These are phyloP conservation scores for Drosophila takahashii DNA, from an alignment of 1,140 invertebrate species.

Conservation along the genomic window DNA sequence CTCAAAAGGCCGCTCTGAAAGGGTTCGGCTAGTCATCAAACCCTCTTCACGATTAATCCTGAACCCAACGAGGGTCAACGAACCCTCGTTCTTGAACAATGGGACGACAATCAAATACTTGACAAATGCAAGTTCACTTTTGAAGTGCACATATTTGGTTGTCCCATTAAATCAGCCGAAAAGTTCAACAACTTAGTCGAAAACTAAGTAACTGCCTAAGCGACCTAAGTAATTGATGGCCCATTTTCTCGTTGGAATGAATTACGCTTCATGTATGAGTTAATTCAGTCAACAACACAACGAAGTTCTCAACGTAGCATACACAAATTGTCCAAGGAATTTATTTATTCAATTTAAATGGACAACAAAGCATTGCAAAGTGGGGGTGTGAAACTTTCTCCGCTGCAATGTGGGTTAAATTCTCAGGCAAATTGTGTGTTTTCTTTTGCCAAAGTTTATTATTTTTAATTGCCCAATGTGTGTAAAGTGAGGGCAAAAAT, in stretches of 20 bases:
- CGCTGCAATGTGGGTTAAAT: conserved; percentile 1
- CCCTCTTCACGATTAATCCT: not conserved
- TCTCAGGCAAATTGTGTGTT: not conserved
- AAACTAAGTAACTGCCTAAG: conserved; percentile 3
- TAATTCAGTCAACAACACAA: conserved; percentile 10
- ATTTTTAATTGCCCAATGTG: conserved; percentile 2
- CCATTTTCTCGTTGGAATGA: conserved; percentile 19
- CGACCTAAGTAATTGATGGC: conserved; percentile 11
- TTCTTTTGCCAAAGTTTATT: conserved; percentile 1
- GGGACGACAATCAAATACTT: not conserved
- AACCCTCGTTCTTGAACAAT: not conserved
- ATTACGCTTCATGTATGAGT: conserved; percentile 12
- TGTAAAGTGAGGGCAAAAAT: not conserved
- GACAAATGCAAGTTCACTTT: conserved; percentile 4
- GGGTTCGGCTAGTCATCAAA: not conserved
- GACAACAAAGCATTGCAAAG: not conserved
- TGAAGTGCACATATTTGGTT: conserved; percentile 5
- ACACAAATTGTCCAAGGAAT: conserved; percentile 18
- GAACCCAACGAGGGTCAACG: not conserved
- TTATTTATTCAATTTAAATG: conserved; percentile 30
- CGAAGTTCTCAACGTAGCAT: not conserved
- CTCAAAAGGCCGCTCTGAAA: conserved; percentile 6
- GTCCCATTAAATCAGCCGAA: not conserved
- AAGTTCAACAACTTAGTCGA: conserved; percentile 11
- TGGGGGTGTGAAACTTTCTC: conserved; percentile 8